A percentile compares a stretch with the other conserved stretches of the same genome.
Evolutionary conservation across 2,797 vertebrate species (phyloP).

Genomic region (Cirrhinus mrigala): DNA sequence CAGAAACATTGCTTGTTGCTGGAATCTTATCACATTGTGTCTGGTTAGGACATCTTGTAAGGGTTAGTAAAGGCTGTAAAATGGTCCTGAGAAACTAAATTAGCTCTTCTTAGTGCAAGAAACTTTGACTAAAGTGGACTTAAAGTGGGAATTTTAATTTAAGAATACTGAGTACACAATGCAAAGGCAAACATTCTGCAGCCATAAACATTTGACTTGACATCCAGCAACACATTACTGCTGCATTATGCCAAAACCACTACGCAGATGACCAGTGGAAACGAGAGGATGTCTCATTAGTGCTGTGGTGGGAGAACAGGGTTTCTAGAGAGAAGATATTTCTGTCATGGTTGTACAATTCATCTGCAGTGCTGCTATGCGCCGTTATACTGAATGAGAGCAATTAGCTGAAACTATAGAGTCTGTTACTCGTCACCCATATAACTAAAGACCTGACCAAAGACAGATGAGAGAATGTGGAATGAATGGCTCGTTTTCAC

Average conservation of each 20-base stretch:
- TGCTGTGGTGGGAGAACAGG: slow-evolving; percentile 19
- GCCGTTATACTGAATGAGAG: slow-evolving; percentile 48
- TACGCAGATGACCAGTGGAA: slow-evolving; percentile 14
- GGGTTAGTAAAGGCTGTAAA: not conserved
- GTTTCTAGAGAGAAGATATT: slow-evolving; percentile 26
- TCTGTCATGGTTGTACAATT: slow-evolving; percentile 24
- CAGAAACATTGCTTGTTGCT: not conserved
- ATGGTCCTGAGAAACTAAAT: not conserved
- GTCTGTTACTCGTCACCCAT: slow-evolving; percentile 40
- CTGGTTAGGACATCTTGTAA: not conserved
- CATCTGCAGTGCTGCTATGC: slow-evolving; percentile 2
- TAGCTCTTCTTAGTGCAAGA: not conserved
- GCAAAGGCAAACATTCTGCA: slow-evolving; percentile 9
- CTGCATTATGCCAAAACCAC: slow-evolving; percentile 8
- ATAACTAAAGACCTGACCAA: slow-evolving; percentile 28
- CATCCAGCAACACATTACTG: slow-evolving; percentile 9
- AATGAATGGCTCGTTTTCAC: slow-evolving; percentile 22
- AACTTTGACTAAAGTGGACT: not conserved
- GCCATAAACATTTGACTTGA: not conserved
- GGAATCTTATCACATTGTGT: not conserved
- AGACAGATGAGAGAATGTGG: slow-evolving; percentile 25
- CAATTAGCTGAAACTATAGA: slow-evolving; percentile 51
- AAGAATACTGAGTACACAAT: not conserved
- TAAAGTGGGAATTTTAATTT: not conserved
- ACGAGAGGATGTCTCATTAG: slow-evolving; percentile 33